Evolutionary conservation across 2,888 invertebrate genomes (phyloP).

Genomic region (Ophion ellenae): DNA sequence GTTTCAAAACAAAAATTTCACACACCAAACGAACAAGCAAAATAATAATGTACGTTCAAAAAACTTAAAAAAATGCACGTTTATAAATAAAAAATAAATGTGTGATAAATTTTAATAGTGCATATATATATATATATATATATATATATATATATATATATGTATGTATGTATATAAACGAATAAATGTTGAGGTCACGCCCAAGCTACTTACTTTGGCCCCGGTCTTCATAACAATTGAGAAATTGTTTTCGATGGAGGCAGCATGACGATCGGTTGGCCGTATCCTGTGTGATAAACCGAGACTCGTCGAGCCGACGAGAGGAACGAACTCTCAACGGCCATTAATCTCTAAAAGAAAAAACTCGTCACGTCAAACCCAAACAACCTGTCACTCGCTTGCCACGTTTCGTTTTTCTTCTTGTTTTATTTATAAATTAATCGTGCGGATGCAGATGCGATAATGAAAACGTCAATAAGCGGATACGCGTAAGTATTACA

Average conservation of each 20-base stretch:
- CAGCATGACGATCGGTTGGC: neutral
- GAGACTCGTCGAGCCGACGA: neutral
- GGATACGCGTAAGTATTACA: conserved; percentile 81
- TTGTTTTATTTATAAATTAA: conserved; percentile 83
- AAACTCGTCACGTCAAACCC: neutral
- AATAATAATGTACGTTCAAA: too few species aligned
- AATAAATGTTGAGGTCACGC: neutral
- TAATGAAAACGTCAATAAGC: conserved; percentile 84
- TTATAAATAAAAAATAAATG: too few species aligned
- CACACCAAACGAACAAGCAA: too few species aligned
- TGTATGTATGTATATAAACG: neutral
- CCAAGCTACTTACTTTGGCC: neutral
- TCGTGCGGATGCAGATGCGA: conserved; percentile 84
- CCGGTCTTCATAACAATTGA: neutral
- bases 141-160: neutral
- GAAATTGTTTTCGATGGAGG: neutral
- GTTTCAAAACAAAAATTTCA: too few species aligned
- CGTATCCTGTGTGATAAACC: neutral
- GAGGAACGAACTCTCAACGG: neutral
- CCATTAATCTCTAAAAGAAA: conserved; percentile 32
- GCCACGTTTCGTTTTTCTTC: conserved; percentile 39
- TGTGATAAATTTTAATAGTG: too few species aligned
- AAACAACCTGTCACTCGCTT: neutral
- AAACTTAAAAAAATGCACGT: too few species aligned
- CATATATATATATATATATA: neutral